Evolutionary conservation across 2,113 vertebrate species (phyloP), one percentile per base, ranked within the genome.

Genomic region (Arenaria interpres): DNA sequence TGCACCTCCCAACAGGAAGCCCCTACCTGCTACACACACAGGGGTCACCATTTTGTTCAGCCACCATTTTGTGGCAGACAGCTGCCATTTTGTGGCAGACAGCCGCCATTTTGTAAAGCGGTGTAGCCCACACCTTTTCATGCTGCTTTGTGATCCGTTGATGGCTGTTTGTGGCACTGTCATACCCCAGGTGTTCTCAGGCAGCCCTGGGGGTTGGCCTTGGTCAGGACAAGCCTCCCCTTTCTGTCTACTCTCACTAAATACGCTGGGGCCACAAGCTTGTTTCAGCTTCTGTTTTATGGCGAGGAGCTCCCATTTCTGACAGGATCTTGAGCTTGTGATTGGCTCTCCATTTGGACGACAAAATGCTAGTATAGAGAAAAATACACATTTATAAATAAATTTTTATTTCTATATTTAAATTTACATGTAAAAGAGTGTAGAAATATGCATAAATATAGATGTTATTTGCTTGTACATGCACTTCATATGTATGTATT

Each of bases 61-160:
- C 32, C 85, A 15, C 27, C 11, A 18, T 37, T 71, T 71, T 39
- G 27, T 19, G 46, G 54, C 46, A 37, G 27, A 64, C 53, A 45
- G 33, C 33, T 64, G 22, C 27, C 11, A 19, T 37, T 71, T 79
- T 39, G 23, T 19, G 48, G 46, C 39, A 33, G 33, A 69, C 45
- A 54, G 37, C 19, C 6, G 22, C 37, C n/a, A 21, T 74, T 87
- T 54, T 32, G 27, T 64, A 20, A 8, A 2, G 3, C 3, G 2
- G 7, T 23, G 16, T 46, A 48, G 33, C 12, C 5, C 27, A 13
- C 1, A 2, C 2, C 4, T 16, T 43, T 68, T 63, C 1, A 0
- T 20, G 15, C 5, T 16, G 48, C n/a, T 45, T 21, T 73, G 37
- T 16, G 59, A 7, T 7, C 41, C 18, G 8, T 24, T 71, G 73